phyloP scores from a whole-genome alignment of 1,140 invertebrate species.

The Musca vetustissima region DNA sequence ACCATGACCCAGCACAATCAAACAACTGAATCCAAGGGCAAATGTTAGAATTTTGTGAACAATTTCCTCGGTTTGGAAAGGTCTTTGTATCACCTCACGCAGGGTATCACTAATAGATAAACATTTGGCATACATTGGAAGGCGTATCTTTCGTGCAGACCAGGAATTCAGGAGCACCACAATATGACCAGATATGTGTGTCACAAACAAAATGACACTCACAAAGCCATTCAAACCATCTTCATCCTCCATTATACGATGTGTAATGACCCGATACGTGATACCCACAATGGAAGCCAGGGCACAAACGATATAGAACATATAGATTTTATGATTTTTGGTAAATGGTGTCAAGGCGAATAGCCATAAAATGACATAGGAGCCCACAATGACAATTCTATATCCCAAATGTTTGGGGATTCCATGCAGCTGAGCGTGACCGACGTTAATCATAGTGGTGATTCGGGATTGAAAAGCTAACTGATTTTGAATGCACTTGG shows the following conservation, averaged over 20 bases:
- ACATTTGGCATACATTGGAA: neutral
- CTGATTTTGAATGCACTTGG: neutral
- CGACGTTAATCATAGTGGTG: too few relatives aligned
- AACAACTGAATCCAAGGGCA: too few relatives aligned
- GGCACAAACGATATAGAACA: neutral
- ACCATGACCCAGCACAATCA: neutral
- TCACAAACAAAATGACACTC: neutral
- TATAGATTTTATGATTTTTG: neutral
- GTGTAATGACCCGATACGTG: neutral
- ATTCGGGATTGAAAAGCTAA: neutral
- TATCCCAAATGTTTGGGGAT: neutral
- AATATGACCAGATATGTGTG: neutral
- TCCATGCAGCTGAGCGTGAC: too few relatives aligned
- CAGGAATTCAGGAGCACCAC: neutral
- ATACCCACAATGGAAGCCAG: neutral
- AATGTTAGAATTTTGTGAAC: too few relatives aligned
- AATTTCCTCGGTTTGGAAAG: too few relatives aligned
- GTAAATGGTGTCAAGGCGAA: conserved; percentile 4
- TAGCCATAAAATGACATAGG: neutral
- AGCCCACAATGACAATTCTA: too few relatives aligned
- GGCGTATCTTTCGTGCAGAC: neutral
- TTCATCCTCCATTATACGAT: neutral
- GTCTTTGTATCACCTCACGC: too few relatives aligned
- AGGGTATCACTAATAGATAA: neutral
- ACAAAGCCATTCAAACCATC: conserved; percentile 11